These are phyloP conservation scores for Pipistrellus kuhlii DNA, from an alignment of 2,797 vertebrate genomes.

Conservation along the genomic window DNA sequence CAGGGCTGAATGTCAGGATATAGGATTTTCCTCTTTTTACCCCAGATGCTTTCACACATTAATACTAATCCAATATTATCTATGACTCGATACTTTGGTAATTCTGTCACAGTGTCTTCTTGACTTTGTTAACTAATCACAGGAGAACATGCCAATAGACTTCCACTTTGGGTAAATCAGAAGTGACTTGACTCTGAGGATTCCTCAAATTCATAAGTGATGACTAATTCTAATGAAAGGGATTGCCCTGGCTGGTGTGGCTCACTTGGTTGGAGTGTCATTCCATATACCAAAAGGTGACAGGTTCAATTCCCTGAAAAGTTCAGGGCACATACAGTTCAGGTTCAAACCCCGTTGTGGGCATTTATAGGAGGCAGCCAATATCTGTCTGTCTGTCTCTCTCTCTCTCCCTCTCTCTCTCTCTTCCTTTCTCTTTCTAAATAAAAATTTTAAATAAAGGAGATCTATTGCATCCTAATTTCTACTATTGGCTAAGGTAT, in stretches of 20 bases:
- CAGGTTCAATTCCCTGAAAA: not conserved
- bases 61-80: slow-evolving; percentile 1
- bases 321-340: not conserved
- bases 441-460: not conserved
- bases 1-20: not conserved
- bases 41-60: not conserved
- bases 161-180: slow-evolving; percentile 30
- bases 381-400: no score
- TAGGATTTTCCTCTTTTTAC: slow-evolving; percentile 1
- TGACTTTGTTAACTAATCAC: slow-evolving; percentile 31
- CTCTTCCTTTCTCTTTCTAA: not conserved
- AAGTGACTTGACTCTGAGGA: not conserved
- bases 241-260: not conserved
- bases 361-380: not conserved
- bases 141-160: not conserved
- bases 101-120: not conserved
- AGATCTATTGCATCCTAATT: not conserved
- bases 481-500: slow-evolving; percentile 2
- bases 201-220: not conserved
- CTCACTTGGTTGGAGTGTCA: not conserved
- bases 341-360: not conserved
- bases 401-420: not conserved
- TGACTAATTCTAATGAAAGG: not conserved
- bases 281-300: not conserved
- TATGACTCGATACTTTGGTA: not conserved